phyloP scores from a whole-genome alignment of 2,797 vertebrate genomes.

The Synaphobranchus kaupii region DNA sequence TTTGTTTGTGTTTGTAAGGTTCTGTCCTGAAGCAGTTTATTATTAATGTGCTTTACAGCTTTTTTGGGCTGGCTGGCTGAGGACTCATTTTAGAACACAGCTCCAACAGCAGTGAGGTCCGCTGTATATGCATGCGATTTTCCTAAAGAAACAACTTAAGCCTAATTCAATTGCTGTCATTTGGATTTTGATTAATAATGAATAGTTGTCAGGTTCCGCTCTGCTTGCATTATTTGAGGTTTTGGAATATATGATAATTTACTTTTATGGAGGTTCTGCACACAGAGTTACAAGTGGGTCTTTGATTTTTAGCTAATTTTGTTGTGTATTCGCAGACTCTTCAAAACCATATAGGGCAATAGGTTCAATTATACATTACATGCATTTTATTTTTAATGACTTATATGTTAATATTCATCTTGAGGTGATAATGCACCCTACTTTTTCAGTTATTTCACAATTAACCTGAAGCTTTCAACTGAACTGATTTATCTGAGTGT shows the following conservation, averaged over 20 bases:
- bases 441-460: neutral
- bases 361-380: neutral
- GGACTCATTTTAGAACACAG: neutral
- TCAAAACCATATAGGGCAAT: neutral
- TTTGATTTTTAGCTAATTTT: neutral
- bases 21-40: neutral
- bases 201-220: neutral
- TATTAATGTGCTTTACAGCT: neutral
- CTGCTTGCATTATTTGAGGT: no score
- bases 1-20: neutral
- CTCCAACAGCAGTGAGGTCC: neutral
- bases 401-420: neutral
- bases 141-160: no score
- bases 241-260: neutral
- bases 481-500: neutral
- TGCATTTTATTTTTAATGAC: neutral
- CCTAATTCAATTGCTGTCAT: neutral
- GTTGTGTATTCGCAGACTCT: neutral
- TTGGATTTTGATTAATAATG: neutral
- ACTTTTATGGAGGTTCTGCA: neutral
- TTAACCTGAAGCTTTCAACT: neutral
- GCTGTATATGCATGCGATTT: neutral
- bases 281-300: neutral
- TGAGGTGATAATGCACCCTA: neutral
- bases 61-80: neutral